Evolutionary conservation across 2,888 invertebrate genomes (phyloP).

Genomic region (Keiferia lycopersicella): DNA sequence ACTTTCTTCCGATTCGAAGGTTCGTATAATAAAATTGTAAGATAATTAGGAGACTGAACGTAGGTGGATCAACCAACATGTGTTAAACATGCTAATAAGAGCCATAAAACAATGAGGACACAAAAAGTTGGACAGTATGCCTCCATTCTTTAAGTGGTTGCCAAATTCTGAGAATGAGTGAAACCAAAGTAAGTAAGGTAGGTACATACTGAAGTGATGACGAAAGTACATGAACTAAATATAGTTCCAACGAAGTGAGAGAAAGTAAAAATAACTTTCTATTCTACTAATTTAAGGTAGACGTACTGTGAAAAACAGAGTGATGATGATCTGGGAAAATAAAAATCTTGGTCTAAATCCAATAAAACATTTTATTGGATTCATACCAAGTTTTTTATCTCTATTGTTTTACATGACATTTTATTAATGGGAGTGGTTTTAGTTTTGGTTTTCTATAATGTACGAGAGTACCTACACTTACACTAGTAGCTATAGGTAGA

Average conservation of each 20-base stretch:
- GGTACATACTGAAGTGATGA: not conserved
- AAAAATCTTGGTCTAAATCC: too few species aligned
- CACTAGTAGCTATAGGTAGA: too few species aligned
- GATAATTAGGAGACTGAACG: not conserved
- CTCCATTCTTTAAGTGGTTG: constrained; percentile 1
- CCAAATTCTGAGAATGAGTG: not conserved
- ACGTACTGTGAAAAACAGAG: not conserved
- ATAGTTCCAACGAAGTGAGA: not conserved
- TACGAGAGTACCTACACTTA: too few species aligned
- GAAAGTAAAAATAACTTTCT: constrained; percentile 8
- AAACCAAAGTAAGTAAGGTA: not conserved
- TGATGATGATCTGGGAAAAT: not conserved
- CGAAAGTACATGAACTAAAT: not conserved
- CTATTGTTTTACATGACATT: not conserved
- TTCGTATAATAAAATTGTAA: not conserved
- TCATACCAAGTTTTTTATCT: not conserved
- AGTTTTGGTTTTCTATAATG: not conserved
- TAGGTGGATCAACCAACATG: not conserved
- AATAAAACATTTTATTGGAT: constrained; percentile 1
- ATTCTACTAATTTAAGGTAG: not conserved
- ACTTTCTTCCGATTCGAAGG: too few species aligned
- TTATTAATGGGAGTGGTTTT: not conserved
- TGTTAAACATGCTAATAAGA: not conserved
- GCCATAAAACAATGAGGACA: not conserved
- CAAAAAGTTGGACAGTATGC: not conserved